Evolutionary conservation across 2,888 invertebrate genomes (phyloP), one percentile per base, ranked within the genome.

Genomic region (Melangyna quadrimaculata): DNA sequence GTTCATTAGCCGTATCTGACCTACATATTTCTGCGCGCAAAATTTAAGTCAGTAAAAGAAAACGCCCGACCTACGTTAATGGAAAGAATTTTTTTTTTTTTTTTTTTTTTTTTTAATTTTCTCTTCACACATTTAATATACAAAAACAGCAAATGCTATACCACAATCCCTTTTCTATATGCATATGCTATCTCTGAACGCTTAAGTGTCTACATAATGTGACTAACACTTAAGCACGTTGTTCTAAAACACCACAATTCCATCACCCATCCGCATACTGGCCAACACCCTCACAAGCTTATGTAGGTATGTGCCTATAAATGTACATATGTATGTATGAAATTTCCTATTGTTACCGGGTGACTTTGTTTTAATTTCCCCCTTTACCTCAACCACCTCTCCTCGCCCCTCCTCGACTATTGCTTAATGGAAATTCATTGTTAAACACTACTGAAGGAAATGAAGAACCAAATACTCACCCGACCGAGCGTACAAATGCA

Each of bases 341-440:
- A 32, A 32, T 32, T 3, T 17, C 17, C 14, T 24, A 73, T 72
- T 73, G 61, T 63, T 59, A 55, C 61, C 57, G 22, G 51, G 27
- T 48, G 59, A 61, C 77, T 71, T 72, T 77, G 77, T 67, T 82
- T 82, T 55, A 74, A 22, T 69, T 73, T 40, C 17, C 40, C 7
- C 32, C 29, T 32, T 61, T 78, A n/a, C n/a, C n/a, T n/a, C n/a
- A n/a, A n/a, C n/a, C n/a, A n/a, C n/a, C 22, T 40, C 8, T 19
- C 27, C 51, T 12, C 43, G 8, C 9, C 29, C 1, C n/a, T 27
- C 1, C n/a, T 27, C 43, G n/a, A 35, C 17, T 22, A 72, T 32
- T 70, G 12, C 78, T 73, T 65, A 83, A 83, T 83, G 83, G 83
- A 83, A 79, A 74, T 65, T 59, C 74, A 78, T 83, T 83, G 83